Percentiles rank a stretch among this genome's conserved stretches.
Conservation (phyloP, 2,113 vertebrate species). For the Sitta europaea region DNA sequence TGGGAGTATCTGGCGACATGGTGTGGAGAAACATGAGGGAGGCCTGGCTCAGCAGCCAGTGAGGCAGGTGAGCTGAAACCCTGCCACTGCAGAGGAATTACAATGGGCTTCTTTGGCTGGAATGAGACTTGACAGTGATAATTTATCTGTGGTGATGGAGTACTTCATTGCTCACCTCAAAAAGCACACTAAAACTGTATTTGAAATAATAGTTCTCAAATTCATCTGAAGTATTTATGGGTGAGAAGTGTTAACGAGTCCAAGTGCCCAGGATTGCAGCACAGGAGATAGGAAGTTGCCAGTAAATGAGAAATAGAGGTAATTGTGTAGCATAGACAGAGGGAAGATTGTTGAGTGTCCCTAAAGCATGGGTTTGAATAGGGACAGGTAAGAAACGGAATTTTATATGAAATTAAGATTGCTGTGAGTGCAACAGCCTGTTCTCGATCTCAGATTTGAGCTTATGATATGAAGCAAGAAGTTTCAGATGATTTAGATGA, state of each 20-base stretch:
- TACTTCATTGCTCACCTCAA: neutral
- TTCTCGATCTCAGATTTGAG: neutral
- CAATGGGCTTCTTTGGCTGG: neutral
- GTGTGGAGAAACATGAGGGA: neutral
- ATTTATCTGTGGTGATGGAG: neutral
- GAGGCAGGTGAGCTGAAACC: neutral
- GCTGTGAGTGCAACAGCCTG: neutral
- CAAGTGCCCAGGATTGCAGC: neutral
- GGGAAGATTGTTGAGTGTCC: neutral
- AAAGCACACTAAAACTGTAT: neutral
- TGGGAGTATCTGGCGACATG: neutral
- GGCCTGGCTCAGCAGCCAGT: neutral
- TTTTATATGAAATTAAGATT: neutral
- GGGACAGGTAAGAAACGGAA: neutral
- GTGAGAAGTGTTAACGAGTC: neutral
- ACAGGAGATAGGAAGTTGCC: neutral
- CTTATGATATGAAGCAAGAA: neutral
- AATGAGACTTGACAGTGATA: neutral
- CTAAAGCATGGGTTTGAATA: neutral
- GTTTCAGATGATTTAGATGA: neutral
- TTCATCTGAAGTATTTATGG: neutral
- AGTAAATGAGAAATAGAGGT: neutral
- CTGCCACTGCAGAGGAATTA: neutral
- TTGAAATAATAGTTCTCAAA: neutral
- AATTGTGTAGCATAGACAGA: neutral